Conservation (phyloP, 2,888 invertebrate species). For the Melikaiella ostensackeni region DNA sequence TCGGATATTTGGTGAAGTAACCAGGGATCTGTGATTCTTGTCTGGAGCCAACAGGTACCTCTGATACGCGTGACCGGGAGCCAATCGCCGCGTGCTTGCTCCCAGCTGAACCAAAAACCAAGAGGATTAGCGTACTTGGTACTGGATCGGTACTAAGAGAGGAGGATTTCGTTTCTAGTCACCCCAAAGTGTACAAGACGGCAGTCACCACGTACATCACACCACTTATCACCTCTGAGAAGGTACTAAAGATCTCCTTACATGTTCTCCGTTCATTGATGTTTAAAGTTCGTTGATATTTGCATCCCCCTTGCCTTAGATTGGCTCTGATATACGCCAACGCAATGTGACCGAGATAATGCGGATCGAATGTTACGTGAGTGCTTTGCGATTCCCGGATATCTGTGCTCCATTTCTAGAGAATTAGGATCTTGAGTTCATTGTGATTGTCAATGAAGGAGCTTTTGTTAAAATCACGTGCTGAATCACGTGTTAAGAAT, state of each 20-base stretch:
- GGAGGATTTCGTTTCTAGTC: constrained; percentile 61
- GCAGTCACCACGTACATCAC: constrained; percentile 77
- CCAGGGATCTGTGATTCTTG: constrained; percentile 5
- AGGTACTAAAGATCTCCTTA: constrained; percentile 64
- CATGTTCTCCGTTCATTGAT: background rate
- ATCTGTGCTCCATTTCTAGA: background rate
- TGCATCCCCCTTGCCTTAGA: background rate
- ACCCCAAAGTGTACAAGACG: constrained; percentile 73
- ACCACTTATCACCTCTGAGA: constrained; percentile 76
- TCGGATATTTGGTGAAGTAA: constrained; percentile 1
- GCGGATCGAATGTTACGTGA: background rate
- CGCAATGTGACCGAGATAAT: constrained; percentile 7
- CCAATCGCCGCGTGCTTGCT: constrained; percentile 50
- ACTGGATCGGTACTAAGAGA: constrained; percentile 64
- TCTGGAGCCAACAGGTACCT: constrained; percentile 54
- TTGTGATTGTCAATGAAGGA: background rate
- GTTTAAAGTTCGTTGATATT: background rate
- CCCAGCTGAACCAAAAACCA: constrained; percentile 16
- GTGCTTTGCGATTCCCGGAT: constrained; percentile 16
- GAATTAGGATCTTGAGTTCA: background rate
- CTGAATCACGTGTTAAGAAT: background rate
- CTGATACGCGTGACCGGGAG: constrained; percentile 42
- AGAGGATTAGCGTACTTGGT: constrained; percentile 62
- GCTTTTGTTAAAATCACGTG: background rate
- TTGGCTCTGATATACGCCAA: constrained; percentile 1